Evolutionary conservation across 2,888 invertebrate species (phyloP), one percentile per base, ranked within the genome.

Genomic region (Incurvaria masculella): DNA sequence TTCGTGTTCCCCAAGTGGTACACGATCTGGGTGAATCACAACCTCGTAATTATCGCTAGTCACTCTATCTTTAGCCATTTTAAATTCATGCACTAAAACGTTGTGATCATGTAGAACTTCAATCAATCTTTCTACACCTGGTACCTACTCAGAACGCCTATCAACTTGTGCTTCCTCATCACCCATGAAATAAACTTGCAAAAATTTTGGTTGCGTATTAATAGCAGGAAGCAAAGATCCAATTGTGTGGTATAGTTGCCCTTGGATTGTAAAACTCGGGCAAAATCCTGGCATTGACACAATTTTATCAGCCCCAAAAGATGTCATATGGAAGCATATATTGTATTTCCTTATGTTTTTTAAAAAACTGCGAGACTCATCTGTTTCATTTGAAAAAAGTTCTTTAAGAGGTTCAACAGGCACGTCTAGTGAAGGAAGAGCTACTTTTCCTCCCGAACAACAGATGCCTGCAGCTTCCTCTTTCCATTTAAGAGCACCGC

Each of bases 141-240:
- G 26, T 42, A 61, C 53, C 51, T 52, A 45, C 49, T 54, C 47
- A 49, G 55, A 58, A 1, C 62, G 38, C 5, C 55, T 49, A n/a
- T 57, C 49, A 40, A 45, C 54, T 46, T 60, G 51, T 4, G 5
- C 51, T 2, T 56, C 19, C 50, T 59, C 58, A 21, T 59, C 53
- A 10, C 61, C 59, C 52, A 60, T 58, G 21, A 60, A 62, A 49
- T 62, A 61, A 46, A 62, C 42, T 47, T 63, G 61, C 18, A 61
- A 42, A 55, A 60, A 63, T 50, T 61, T 56, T 45, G 47, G 51
- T 21, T 53, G 19, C 16, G 21, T 20, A 39, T 47, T 43, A 8
- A 42, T 5, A 21, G 52, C n/a, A 14, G 61, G 59, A 26, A 60
- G 49, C 19, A 61, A 47, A 27, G 55, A 56, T 3, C 60, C 61